phyloP scores from a whole-genome alignment of 2,888 invertebrate genomes.

The Ischnus inquisitorius region DNA sequence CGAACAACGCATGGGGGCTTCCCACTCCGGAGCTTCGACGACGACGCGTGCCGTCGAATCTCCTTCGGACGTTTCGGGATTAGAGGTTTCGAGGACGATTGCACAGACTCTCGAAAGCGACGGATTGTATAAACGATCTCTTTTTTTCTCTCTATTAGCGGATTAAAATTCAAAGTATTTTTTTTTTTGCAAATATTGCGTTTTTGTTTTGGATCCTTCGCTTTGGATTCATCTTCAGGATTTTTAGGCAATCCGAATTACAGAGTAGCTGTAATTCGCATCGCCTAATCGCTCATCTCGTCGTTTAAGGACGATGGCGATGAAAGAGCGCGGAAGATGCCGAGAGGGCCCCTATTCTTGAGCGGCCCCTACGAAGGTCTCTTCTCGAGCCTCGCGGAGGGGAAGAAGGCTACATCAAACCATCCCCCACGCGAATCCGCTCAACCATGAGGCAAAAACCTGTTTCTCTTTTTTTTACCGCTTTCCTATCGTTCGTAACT shows the following conservation, averaged over 20 bases:
- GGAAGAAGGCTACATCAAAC: conserved; percentile 8
- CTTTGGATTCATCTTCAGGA: too few relatives aligned
- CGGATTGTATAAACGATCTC: background rate
- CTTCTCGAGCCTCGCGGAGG: background rate
- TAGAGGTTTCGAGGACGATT: conserved; percentile 84
- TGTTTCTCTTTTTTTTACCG: conserved; percentile 24
- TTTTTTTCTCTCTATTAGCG: background rate
- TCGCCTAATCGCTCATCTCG: conserved; percentile 54
- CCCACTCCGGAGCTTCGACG: conserved; percentile 56
- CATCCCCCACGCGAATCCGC: conserved; percentile 29
- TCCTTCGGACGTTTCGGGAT: conserved; percentile 78
- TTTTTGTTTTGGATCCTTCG: too few relatives aligned
- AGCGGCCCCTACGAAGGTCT: conserved; percentile 47
- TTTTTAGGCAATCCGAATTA: too few relatives aligned
- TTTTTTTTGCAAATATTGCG: background rate
- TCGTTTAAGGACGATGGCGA: background rate
- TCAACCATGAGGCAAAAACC: background rate
- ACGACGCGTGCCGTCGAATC: conserved; percentile 80
- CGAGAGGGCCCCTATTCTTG: conserved; percentile 54
- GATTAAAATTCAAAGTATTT: background rate
- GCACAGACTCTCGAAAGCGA: conserved; percentile 67
- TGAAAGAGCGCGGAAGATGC: conserved; percentile 37
- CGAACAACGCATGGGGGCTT: conserved; percentile 56
- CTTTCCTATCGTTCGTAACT: conserved; percentile 22
- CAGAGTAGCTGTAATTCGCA: conserved; percentile 4